Conservation (phyloP, 2,888 invertebrate genomes). For the Sturmia bella region DNA sequence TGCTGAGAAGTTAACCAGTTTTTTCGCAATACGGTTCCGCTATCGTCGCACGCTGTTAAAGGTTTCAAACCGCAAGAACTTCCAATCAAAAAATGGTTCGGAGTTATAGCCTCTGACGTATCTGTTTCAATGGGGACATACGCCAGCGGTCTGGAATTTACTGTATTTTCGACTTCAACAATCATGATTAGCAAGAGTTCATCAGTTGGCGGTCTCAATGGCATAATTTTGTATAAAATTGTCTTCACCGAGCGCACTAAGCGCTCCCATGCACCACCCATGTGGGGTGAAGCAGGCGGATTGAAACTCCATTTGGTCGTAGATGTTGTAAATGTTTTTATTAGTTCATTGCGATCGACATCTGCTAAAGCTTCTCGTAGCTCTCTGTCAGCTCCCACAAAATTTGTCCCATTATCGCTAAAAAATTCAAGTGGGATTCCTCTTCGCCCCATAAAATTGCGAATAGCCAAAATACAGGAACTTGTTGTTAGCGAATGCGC, state of each 20-base stretch:
- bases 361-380: constrained; percentile 30
- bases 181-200: too few species aligned
- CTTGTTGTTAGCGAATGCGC: constrained; percentile 33
- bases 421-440: constrained; percentile 35
- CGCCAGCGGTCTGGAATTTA: too few species aligned
- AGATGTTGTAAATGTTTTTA: not conserved
- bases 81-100: not conserved
- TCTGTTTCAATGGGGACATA: too few species aligned
- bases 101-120: not conserved
- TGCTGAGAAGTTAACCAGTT: constrained; percentile 9
- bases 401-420: constrained; percentile 53
- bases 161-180: too few species aligned
- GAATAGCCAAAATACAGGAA: constrained; percentile 31
- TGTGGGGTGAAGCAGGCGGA: not conserved
- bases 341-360: not conserved
- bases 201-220: too few species aligned
- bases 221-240: not conserved
- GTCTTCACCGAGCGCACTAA: constrained; percentile 1
- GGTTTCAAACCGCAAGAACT: not conserved
- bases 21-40: not conserved
- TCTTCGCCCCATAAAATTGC: constrained; percentile 43
- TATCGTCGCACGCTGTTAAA: not conserved
- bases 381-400: constrained; percentile 30
- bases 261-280: constrained; percentile 12
- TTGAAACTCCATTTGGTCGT: constrained; percentile 7